phyloP scores from a whole-genome alignment of 2,888 invertebrate genomes.

The Itoplectis maculator region DNA sequence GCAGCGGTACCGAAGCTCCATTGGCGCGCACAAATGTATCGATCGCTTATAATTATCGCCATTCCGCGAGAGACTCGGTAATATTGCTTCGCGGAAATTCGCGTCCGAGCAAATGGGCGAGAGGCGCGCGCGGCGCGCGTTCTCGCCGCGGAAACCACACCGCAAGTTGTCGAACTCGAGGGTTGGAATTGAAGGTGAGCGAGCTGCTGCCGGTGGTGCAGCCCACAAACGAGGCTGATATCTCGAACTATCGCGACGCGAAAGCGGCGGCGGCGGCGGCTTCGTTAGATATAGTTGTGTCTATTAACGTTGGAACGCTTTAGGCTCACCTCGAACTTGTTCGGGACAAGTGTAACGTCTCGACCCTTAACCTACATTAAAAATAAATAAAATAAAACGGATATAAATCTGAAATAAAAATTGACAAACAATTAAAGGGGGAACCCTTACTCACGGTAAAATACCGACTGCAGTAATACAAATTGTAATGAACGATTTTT shows the following conservation, averaged over 20 bases:
- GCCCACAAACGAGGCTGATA: slow-evolving; percentile 17
- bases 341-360: neutral
- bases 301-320: slow-evolving; percentile 39
- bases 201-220: slow-evolving; percentile 1
- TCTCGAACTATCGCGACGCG: slow-evolving; percentile 43
- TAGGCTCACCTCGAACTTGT: slow-evolving; percentile 18
- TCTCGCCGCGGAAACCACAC: slow-evolving; percentile 50
- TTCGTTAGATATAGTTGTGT: slow-evolving; percentile 50
- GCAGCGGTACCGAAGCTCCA: neutral
- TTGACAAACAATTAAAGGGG: too few species aligned
- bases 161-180: slow-evolving; percentile 55
- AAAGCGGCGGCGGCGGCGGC: slow-evolving; percentile 57
- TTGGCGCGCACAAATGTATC: slow-evolving; percentile 24
- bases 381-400: too few species aligned
- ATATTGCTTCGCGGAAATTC: slow-evolving; percentile 24
- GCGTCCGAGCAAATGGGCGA: slow-evolving; percentile 30
- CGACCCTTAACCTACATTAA: too few species aligned
- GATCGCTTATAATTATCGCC: slow-evolving; percentile 58
- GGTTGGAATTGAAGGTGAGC: slow-evolving; percentile 41
- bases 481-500: too few species aligned
- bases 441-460: too few species aligned
- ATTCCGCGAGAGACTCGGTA: slow-evolving; percentile 17
- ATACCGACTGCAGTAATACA: too few species aligned
- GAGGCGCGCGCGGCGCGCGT: too few species aligned
- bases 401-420: too few species aligned